Evolutionary conservation across 2,113 vertebrate genomes (phyloP).

Genomic region (Crocuta crocuta): DNA sequence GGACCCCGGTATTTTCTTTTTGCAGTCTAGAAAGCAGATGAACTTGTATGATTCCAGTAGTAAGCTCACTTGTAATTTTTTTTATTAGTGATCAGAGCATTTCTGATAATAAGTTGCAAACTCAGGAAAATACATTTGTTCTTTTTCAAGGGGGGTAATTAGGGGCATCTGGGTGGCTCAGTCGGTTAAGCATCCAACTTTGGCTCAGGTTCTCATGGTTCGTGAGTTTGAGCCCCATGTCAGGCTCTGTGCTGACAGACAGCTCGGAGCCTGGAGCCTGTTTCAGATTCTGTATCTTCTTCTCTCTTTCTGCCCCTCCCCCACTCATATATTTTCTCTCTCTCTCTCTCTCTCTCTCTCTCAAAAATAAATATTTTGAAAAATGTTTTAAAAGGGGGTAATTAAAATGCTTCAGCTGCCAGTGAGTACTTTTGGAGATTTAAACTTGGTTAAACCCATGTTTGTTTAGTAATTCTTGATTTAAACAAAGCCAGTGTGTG

Average conservation of each 20-base stretch:
- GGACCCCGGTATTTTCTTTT: background rate
- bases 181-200: too few relatives aligned
- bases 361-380: too few relatives aligned
- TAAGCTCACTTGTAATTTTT: constrained; percentile 2
- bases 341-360: too few relatives aligned
- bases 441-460: background rate
- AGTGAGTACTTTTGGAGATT: background rate
- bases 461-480: constrained; percentile 63
- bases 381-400: constrained; percentile 21
- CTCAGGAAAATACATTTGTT: constrained; percentile 37
- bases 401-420: constrained; percentile 35
- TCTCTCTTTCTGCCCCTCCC: too few relatives aligned
- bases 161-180: too few relatives aligned
- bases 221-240: too few relatives aligned
- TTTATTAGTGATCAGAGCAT: constrained; percentile 6
- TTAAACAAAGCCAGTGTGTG: constrained; percentile 54
- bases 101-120: constrained; percentile 64
- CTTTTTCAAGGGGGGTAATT: constrained; percentile 21
- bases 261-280: too few relatives aligned
- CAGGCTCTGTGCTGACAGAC: too few relatives aligned
- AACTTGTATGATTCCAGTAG: background rate
- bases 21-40: constrained; percentile 5
- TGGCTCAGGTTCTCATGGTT: too few relatives aligned
- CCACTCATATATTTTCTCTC: too few relatives aligned
- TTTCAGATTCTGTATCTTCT: too few relatives aligned